Conservation (phyloP, 2,113 vertebrate genomes). For the Hippocampus abdominalis region DNA sequence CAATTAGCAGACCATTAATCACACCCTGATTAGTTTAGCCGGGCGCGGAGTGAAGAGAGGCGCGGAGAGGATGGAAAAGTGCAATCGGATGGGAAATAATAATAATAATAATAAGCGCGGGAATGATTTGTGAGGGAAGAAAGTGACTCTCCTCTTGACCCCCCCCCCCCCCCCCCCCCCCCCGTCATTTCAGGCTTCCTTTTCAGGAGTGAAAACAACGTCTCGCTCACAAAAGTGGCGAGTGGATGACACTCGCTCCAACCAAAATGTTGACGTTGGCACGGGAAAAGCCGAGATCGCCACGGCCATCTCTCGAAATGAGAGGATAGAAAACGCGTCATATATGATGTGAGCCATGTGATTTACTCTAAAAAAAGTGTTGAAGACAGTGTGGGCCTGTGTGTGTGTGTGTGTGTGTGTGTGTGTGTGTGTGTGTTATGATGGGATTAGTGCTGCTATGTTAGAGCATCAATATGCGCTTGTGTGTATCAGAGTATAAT, state of each 20-base stretch:
- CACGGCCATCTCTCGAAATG: constrained; percentile 11
- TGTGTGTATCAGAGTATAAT: neutral
- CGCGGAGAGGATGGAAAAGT: constrained; percentile 36
- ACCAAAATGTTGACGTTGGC: constrained; percentile 3
- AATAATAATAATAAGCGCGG: constrained; percentile 19
- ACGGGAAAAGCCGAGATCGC: constrained; percentile 3
- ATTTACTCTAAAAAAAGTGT: constrained; percentile 32
- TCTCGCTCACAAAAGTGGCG: constrained; percentile 20
- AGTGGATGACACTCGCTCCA: constrained; percentile 6
- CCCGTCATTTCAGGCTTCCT: constrained; percentile 38
- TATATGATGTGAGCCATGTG: constrained; percentile 26
- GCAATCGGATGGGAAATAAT: constrained; percentile 24
- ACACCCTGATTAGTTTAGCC: constrained; percentile 74
- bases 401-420: too few species aligned
- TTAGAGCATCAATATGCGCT: constrained; percentile 25
- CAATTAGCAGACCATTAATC: constrained; percentile 77
- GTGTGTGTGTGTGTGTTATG: constrained; percentile 6
- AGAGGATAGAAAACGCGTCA: neutral
- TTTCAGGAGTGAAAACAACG: constrained; percentile 51
- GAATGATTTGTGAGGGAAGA: constrained; percentile 4
- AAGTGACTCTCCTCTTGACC: constrained; percentile 38
- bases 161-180: neutral
- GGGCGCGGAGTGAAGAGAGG: constrained; percentile 42
- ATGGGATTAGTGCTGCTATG: constrained; percentile 36
- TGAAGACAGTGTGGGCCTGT: constrained; percentile 14